A percentile compares a stretch with the other conserved stretches of the same genome.
phyloP scores from a whole-genome alignment of 2,797 vertebrate species.

The Manis crassicaudata region DNA sequence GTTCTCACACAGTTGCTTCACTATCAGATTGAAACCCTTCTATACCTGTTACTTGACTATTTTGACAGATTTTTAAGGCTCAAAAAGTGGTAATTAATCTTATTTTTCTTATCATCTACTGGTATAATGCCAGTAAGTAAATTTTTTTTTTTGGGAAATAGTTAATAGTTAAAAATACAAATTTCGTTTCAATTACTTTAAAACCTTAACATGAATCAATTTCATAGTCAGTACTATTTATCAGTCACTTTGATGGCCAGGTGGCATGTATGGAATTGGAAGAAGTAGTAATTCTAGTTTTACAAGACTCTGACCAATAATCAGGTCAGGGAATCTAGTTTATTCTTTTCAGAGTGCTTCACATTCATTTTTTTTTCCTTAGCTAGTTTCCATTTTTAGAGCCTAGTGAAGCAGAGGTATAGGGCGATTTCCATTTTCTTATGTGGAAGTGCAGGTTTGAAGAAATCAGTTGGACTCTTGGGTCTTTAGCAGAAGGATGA shows the following conservation, averaged over 20 bases:
- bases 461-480: background rate
- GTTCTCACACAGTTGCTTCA: conserved; percentile 35
- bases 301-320: conserved; percentile 68
- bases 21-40: conserved; percentile 40
- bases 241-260: conserved; percentile 47
- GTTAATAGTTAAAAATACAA: background rate
- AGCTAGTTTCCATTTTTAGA: conserved; percentile 70
- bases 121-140: background rate
- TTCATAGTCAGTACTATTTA: conserved; percentile 26
- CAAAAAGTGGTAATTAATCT: background rate
- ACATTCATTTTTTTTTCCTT: conserved; percentile 57
- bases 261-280: conserved; percentile 68
- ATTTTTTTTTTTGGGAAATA: background rate
- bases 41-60: background rate
- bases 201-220: conserved; percentile 21
- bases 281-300: conserved; percentile 77
- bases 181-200: conserved; percentile 44
- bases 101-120: background rate
- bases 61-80: background rate
- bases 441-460: conserved; percentile 32
- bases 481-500: background rate
- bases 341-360: conserved; percentile 67
- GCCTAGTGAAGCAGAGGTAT: conserved; percentile 31
- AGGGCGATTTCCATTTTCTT: conserved; percentile 50
- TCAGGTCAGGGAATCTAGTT: conserved; percentile 73